Evolutionary conservation across 1,140 invertebrate species (phyloP).

Genomic region (Parapsyche elsis): DNA sequence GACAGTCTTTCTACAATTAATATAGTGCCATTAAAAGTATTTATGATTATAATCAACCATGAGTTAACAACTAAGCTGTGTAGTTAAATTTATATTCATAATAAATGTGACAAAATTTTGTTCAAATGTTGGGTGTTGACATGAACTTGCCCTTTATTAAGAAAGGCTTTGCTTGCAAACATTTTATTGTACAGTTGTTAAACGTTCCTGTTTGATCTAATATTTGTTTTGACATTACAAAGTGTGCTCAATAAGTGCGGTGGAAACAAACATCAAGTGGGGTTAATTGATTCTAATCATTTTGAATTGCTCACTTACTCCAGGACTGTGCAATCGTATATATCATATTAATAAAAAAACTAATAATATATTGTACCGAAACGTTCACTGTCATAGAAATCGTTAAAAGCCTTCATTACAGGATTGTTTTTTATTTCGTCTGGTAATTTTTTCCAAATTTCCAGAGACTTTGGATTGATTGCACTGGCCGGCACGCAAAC

Average conservation of each 20-base stretch:
- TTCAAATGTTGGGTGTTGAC: too few relatives aligned
- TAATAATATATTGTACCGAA: not conserved
- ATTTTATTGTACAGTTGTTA: not conserved
- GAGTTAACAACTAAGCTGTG: too few relatives aligned
- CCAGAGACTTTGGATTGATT: not conserved
- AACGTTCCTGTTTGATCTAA: not conserved
- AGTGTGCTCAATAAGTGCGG: not conserved
- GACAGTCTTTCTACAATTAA: too few relatives aligned
- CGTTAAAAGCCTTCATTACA: not conserved
- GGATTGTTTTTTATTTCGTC: not conserved
- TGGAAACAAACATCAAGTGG: not conserved
- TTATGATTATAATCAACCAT: too few relatives aligned
- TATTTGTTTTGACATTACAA: not conserved
- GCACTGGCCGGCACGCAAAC: not conserved
- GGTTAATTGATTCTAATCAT: not conserved
- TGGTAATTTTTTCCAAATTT: constrained; percentile 1
- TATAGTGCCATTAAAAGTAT: too few relatives aligned
- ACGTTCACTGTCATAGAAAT: not conserved
- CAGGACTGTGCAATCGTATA: not conserved
- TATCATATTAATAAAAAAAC: not conserved
- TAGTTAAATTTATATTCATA: too few relatives aligned
- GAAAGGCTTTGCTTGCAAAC: not conserved
- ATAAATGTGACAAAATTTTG: too few relatives aligned
- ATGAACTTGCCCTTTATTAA: too few relatives aligned
- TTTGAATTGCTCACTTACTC: not conserved